phyloP scores from a whole-genome alignment of 2,113 vertebrate genomes.

The Pollachius pollachius region DNA sequence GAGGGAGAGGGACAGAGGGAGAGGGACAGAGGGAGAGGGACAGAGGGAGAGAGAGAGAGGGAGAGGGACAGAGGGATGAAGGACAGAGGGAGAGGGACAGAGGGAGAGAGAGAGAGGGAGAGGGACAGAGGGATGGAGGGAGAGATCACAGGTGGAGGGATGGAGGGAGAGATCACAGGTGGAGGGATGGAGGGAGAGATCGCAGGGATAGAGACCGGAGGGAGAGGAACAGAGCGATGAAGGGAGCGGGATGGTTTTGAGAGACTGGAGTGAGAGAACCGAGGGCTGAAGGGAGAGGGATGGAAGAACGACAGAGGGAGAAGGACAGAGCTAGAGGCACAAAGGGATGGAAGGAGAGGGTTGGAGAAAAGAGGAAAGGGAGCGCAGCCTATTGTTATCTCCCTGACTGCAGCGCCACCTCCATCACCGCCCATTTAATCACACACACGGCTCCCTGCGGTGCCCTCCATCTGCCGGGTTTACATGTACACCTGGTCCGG shows the following conservation, averaged over 20 bases:
- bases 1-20: constrained; percentile 29
- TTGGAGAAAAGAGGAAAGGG: constrained; percentile 30
- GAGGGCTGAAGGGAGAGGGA: neutral
- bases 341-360: constrained; percentile 29
- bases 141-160: no score
- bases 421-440: constrained; percentile 59
- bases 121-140: neutral
- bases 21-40: no score
- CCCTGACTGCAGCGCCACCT: constrained; percentile 51
- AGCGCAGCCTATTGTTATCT: constrained; percentile 25
- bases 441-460: constrained; percentile 28
- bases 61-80: neutral
- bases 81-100: constrained; percentile 1
- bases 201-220: no score
- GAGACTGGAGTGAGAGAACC: no score
- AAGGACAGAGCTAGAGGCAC: neutral
- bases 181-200: no score
- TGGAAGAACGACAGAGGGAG: neutral
- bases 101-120: constrained; percentile 34
- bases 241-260: no score
- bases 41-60: neutral
- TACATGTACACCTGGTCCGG: neutral
- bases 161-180: no score
- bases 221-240: no score
- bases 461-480: neutral